Base-by-base conservation (phyloP, 2,888 invertebrate species). In the Desoria tigrina region DNA sequence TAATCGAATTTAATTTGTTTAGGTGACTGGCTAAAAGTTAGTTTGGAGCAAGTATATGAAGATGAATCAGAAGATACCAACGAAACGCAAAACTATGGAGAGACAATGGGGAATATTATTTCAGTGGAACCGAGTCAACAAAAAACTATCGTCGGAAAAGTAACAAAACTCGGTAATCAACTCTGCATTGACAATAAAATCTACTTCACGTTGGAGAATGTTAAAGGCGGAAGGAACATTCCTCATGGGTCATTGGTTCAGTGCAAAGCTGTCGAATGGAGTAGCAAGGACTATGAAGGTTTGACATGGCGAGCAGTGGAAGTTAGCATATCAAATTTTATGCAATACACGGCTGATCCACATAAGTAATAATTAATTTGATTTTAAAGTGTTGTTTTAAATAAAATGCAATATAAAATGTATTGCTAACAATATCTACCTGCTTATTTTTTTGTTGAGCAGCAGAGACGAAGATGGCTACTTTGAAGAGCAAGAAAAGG, bases 101-200 rank as follows among this genome's bases (percentile, higher is more conserved):
- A 51, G 26, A 53, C 56, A 1, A n/a, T 27, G 21, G 65, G 66
- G 23, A 59, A 61, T 18, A 66, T 75, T 14, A 3, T 62, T 0
- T 49, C 50, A 0, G 61, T 73, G 1, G 57, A 63, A n/a, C 72
- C 71, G 26, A 49, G 65, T 0, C 55, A 66, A 18, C 42, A 18
- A 21, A 66, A 63, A 61, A 68, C 63, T 1, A 77, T 83, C 42
- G 77, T 82, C 7, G 81, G 81, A 9, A 78, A 81, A 78, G 81
- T 82, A 27, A 77, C 77, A 26, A 61, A 58, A 21, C 27, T 32
- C 11, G 23, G 37, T 3, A 21, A 69, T 4, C 79, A 80, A 65
- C 88, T 88, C 2, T 79, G 81, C 9, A 85, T 90, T 67, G 84
- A 86, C 66, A 81, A 81, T 21, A 79, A 82, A 62, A 84, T 86